These are phyloP conservation scores for Miichthys miiuy DNA, from an alignment of 2,797 vertebrate species.

Conservation along the genomic window DNA sequence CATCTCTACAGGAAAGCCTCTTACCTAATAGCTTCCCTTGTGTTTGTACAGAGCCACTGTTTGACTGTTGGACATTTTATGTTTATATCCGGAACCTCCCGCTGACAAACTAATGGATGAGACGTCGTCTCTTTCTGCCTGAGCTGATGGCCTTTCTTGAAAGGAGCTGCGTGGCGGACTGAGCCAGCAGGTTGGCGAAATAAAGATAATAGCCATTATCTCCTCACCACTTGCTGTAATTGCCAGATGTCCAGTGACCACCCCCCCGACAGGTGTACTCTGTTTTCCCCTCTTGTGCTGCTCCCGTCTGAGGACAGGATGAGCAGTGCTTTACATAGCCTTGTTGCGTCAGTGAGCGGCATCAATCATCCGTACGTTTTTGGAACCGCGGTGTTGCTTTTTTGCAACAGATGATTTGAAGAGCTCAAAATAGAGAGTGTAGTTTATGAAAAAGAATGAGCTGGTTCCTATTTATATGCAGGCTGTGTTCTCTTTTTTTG, in stretches of 20 bases:
- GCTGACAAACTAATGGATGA: constrained; percentile 68
- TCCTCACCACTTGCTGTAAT: constrained; percentile 62
- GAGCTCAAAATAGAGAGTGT: constrained; percentile 16
- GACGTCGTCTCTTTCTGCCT: constrained; percentile 34
- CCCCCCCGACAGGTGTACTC: constrained; percentile 48
- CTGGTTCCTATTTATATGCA: constrained; percentile 27
- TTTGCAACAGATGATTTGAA: constrained; percentile 27
- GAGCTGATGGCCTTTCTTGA: constrained; percentile 49
- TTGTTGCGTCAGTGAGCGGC: constrained; percentile 6
- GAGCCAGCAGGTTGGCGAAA: constrained; percentile 64
- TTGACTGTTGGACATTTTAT: constrained; percentile 43
- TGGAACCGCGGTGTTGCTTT: constrained; percentile 8
- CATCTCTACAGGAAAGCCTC: constrained; percentile 21
- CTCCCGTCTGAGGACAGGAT: constrained; percentile 25
- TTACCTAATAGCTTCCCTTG: constrained; percentile 23
- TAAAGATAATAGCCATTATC: constrained; percentile 76
- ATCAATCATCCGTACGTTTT: constrained; percentile 26
- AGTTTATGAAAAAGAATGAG: constrained; percentile 3
- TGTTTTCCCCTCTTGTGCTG: constrained; percentile 35
- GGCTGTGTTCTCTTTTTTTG: constrained; percentile 15
- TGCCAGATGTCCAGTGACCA: constrained; percentile 64
- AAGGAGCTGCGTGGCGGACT: constrained; percentile 39
- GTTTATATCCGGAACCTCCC: constrained; percentile 49
- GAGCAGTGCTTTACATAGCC: constrained; percentile 21
- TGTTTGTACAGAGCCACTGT: constrained; percentile 13